Evolutionary conservation across 2,797 vertebrate species (phyloP).

Genomic region (Mionectes olivaceus): DNA sequence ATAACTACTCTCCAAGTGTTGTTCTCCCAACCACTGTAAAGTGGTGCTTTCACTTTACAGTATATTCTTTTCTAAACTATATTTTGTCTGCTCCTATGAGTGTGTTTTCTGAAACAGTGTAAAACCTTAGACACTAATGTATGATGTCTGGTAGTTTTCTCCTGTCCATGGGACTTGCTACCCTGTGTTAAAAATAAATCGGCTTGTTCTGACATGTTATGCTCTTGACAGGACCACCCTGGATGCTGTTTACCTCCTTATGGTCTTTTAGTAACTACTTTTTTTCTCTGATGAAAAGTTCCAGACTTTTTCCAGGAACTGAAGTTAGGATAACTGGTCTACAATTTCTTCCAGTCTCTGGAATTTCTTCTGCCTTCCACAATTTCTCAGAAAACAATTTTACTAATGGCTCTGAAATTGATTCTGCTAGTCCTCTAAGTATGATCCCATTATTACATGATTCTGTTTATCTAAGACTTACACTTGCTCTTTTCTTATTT

Average conservation of each 20-base stretch:
- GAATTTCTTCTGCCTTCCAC: not conserved
- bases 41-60: not conserved
- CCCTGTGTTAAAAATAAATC: not conserved
- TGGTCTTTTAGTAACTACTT: not conserved
- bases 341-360: not conserved
- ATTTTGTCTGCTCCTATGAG: not conserved
- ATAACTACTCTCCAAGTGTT: not conserved
- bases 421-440: not conserved
- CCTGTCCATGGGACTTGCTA: not conserved
- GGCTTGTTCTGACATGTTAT: not conserved
- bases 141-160: not conserved
- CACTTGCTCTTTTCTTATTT: not conserved
- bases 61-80: not conserved
- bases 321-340: not conserved
- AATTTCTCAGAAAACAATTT: not conserved
- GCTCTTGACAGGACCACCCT: not conserved
- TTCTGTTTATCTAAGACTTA: not conserved
- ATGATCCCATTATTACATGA: not conserved
- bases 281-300: not conserved
- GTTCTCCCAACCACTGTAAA: not conserved
- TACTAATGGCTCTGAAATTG: not conserved
- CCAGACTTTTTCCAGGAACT: not conserved
- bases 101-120: not conserved
- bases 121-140: not conserved
- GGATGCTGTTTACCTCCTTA: not conserved